A percentile compares a stretch with the other conserved stretches of the same genome.
phyloP scores from a whole-genome alignment of 2,113 vertebrate genomes.

The Mustela lutreola region DNA sequence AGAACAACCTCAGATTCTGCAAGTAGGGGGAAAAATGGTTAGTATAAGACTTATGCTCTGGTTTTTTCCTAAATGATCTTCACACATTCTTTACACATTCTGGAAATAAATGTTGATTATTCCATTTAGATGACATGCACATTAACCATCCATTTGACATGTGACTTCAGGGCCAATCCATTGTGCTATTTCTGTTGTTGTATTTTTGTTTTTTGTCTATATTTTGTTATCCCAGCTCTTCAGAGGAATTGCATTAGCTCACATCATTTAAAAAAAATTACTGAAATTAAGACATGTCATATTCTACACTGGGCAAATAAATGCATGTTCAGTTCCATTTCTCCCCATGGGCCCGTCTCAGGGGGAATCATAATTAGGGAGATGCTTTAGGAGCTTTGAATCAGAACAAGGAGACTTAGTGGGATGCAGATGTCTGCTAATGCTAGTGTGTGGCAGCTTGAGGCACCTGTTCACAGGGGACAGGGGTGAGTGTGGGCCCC shows the following conservation, averaged over 20 bases:
- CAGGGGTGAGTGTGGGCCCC: neutral
- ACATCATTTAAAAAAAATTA: neutral
- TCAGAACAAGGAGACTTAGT: neutral
- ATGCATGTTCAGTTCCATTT: neutral
- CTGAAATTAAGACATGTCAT: slow-evolving; percentile 24
- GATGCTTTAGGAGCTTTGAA: neutral
- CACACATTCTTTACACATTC: slow-evolving; percentile 22
- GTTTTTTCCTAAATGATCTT: slow-evolving; percentile 52
- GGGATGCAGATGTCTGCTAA: neutral
- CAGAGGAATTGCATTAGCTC: slow-evolving; percentile 33
- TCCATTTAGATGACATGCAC: slow-evolving; percentile 56
- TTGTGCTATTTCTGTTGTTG: neutral
- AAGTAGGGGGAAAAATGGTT: neutral
- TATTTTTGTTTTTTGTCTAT: neutral
- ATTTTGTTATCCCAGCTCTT: slow-evolving; percentile 10
- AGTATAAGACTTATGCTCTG: neutral
- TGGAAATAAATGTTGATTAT: slow-evolving; percentile 62
- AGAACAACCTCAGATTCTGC: slow-evolving; percentile 56
- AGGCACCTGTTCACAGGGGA: neutral
- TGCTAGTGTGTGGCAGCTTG: neutral
- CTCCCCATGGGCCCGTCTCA: neutral
- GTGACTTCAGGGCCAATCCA: slow-evolving; percentile 15
- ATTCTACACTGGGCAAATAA: neutral
- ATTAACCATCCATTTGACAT: slow-evolving; percentile 16
- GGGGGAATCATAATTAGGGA: neutral